Percentiles rank a stretch among this genome's conserved stretches.
Conservation (phyloP, 2,888 invertebrate species). For the Galerucella calmariensis region DNA sequence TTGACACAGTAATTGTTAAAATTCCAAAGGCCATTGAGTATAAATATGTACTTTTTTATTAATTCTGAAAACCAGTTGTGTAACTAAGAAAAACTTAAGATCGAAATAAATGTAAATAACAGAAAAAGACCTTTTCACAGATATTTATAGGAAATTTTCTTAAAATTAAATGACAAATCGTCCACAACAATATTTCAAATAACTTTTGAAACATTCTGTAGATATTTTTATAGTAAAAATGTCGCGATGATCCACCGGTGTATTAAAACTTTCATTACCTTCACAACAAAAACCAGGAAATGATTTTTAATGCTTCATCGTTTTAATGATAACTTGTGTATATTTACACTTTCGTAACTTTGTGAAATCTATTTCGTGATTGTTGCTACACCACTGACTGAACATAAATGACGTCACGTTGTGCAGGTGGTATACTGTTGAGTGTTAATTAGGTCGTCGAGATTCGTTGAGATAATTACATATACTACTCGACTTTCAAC, state of each 20-base stretch:
- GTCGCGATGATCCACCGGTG: not conserved
- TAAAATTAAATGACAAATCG: no score
- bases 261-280: constrained; percentile 5
- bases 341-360: constrained; percentile 22
- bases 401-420: constrained; percentile 14
- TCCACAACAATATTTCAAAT: no score
- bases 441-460: constrained; percentile 30
- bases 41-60: no score
- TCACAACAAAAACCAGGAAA: constrained; percentile 15
- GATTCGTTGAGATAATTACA: constrained; percentile 28
- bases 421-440: constrained; percentile 24
- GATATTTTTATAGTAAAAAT: not conserved
- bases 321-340: constrained; percentile 15
- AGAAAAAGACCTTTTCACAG: no score
- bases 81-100: no score
- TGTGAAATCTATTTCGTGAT: constrained; percentile 26
- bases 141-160: no score
- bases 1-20: no score
- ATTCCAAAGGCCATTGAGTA: no score
- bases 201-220: not conserved
- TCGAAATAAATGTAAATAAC: no score
- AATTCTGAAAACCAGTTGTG: no score
- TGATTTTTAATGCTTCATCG: not conserved
- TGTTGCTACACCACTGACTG: constrained; percentile 22
- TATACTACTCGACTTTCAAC: constrained; percentile 20